Percentiles rank a stretch among this genome's conserved stretches.
Evolutionary conservation across 2,797 vertebrate species (phyloP).

Genomic region (Parambassis ranga): DNA sequence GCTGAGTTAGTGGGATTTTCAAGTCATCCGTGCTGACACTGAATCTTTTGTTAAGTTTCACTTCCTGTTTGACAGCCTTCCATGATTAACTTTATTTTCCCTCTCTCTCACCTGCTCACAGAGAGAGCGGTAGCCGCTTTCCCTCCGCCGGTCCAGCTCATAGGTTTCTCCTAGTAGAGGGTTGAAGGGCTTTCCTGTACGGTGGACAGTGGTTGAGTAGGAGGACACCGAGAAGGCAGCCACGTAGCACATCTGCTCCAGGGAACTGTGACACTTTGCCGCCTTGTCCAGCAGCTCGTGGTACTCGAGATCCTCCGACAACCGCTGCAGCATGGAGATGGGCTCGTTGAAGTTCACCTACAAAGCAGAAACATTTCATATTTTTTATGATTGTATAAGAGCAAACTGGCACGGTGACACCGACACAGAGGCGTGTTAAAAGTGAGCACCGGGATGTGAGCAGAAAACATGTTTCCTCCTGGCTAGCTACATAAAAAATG

Average conservation of each 20-base stretch:
- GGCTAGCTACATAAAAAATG: no score
- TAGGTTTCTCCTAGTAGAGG: constrained; percentile 95
- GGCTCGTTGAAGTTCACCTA: constrained; percentile 99
- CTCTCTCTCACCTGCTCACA: constrained; percentile 88
- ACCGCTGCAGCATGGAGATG: constrained; percentile 94
- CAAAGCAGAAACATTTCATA: background rate
- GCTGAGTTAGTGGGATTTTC: background rate
- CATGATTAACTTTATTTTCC: no score
- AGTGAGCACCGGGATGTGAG: no score
- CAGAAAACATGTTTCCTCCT: no score
- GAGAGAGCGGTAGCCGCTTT: constrained; percentile 92
- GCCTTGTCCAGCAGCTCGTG: constrained; percentile 91
- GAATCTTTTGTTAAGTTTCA: background rate
- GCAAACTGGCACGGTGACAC: no score
- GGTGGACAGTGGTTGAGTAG: constrained; percentile 95
- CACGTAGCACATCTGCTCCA: constrained; percentile 96
- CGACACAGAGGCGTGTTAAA: no score
- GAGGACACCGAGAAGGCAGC: constrained; percentile 96
- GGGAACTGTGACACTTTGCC: constrained; percentile 87
- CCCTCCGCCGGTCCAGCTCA: constrained; percentile 91
- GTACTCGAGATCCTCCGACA: constrained; percentile 96
- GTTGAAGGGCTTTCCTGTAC: constrained; percentile 97
- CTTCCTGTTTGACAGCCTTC: background rate
- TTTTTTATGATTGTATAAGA: no score
- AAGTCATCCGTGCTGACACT: background rate